Conservation (phyloP, 2,113 vertebrate genomes). For the Cynoglossus semilaevis region DNA sequence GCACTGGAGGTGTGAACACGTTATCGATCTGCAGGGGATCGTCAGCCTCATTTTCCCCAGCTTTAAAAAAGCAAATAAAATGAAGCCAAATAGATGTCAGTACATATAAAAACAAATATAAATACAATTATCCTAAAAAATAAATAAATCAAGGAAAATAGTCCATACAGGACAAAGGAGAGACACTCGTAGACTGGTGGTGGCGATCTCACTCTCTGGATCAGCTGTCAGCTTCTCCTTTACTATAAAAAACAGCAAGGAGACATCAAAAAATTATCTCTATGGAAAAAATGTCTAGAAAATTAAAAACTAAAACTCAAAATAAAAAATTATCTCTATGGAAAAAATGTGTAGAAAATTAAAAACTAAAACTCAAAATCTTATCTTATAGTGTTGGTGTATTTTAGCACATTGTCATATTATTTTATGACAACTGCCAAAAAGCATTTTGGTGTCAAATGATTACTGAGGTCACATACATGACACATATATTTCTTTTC, state of each 20-base stretch:
- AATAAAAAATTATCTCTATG: slow-evolving; percentile 21
- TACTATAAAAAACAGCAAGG: slow-evolving; percentile 73
- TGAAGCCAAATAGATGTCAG: background rate
- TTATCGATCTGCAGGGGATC: slow-evolving; percentile 90
- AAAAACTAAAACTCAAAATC: background rate
- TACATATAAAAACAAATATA: too few relatives aligned
- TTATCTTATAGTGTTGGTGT: too few relatives aligned
- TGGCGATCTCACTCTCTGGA: slow-evolving; percentile 98
- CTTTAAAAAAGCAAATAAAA: slow-evolving; percentile 64
- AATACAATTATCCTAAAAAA: background rate
- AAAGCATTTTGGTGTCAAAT: too few relatives aligned
- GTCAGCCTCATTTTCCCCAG: slow-evolving; percentile 98
- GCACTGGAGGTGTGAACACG: slow-evolving; percentile 96
- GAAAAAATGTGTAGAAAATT: background rate
- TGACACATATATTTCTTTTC: too few relatives aligned
- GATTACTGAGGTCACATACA: too few relatives aligned
- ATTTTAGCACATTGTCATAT: too few relatives aligned
- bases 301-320: background rate
- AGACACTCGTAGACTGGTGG: slow-evolving; percentile 94
- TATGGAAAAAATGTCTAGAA: background rate
- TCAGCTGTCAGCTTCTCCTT: slow-evolving; percentile 98
- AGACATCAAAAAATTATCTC: slow-evolving; percentile 32
- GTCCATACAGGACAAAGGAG: slow-evolving; percentile 94
- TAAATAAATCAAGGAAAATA: background rate
- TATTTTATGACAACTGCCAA: too few relatives aligned